Evolutionary conservation across 2,888 invertebrate species (phyloP), one percentile per base, ranked within the genome.

Genomic region (Drosophila borealis): DNA sequence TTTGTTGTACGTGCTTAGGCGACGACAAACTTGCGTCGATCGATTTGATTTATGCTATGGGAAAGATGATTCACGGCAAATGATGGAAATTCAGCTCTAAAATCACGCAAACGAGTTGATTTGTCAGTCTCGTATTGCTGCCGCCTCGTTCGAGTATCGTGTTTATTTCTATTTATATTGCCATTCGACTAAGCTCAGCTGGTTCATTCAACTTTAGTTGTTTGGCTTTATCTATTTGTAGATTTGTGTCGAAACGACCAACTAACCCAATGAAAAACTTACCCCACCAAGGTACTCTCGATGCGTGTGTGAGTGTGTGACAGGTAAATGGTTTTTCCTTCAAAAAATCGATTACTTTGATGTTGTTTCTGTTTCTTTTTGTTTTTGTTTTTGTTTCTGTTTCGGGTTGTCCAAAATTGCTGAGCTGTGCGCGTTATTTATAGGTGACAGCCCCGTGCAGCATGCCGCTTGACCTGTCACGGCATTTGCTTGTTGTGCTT

Each of bases 41-140:
- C 45, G 64, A 37, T 61, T 57, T 68, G 71, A 87, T 78, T 87
- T 78, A 66, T 62, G 57, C 48, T 61, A 46, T 84, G 87, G 87
- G 29, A 29, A 29, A 29, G 29, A 71, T 82, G 81, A 82, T 70
- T 29, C 45, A n/a, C 19, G 5, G 25, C 4, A 14, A 34, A 53
- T 62, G 50, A 72, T 65, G 46, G 46, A 64, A 64, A 64, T 37
- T 46, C 39, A 65, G 49, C 57, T 69, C 62, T 49, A 62, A 59
- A 63, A 44, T 42, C 44, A 55, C 48, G 54, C 19, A 36, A 29
- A 39, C 29, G 29, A 41, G 29, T 29, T 50, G n/a, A 25, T 25
- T 14, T n/a, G 34, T 19, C 33, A 41, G n/a, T 13, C 74, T 51
- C 33, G 53, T 19, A 65, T 34, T 41, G 59, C 17, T 73, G 14